These are phyloP conservation scores for Lucilia sericata DNA, from an alignment of 1,140 invertebrate genomes.

Conservation along the genomic window DNA sequence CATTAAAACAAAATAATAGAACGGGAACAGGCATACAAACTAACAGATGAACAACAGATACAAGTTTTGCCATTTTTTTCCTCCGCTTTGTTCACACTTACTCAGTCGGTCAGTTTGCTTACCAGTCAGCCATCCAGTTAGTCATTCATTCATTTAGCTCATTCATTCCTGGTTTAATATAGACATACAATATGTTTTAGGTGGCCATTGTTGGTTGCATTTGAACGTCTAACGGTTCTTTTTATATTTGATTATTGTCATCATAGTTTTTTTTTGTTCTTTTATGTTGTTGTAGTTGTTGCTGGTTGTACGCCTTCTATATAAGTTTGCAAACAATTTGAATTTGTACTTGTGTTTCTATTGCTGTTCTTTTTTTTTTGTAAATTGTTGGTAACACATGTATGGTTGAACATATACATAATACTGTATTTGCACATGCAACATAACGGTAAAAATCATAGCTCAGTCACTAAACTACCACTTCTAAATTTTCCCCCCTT, in stretches of 20 bases:
- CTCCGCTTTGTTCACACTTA: not conserved
- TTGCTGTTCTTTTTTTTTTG: not conserved
- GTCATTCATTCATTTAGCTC: not conserved
- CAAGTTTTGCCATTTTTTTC: not conserved
- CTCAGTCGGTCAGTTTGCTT: not conserved
- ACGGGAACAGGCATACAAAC: not conserved
- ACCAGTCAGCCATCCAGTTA: not conserved
- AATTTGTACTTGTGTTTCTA: not conserved
- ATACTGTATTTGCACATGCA: slow-evolving; percentile 40
- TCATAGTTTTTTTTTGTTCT: not conserved
- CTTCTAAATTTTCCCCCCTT: not conserved
- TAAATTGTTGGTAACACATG: not conserved
- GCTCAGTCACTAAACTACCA: not conserved
- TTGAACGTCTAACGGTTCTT: slow-evolving; percentile 12
- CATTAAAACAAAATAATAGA: slow-evolving; percentile 2
- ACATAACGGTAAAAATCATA: slow-evolving; percentile 45
- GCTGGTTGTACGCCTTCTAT: slow-evolving; percentile 1
- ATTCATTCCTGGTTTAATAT: not conserved
- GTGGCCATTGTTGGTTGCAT: not conserved
- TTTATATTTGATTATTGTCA: slow-evolving; percentile 11
- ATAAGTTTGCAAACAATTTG: not conserved
- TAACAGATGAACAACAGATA: slow-evolving; percentile 1
- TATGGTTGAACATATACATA: not conserved
- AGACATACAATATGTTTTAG: not conserved
- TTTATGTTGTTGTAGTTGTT: not conserved